Percentiles rank a stretch among this genome's conserved stretches.
phyloP scores from a whole-genome alignment of 1,140 invertebrate genomes.

The Pristionchus pacificus region DNA sequence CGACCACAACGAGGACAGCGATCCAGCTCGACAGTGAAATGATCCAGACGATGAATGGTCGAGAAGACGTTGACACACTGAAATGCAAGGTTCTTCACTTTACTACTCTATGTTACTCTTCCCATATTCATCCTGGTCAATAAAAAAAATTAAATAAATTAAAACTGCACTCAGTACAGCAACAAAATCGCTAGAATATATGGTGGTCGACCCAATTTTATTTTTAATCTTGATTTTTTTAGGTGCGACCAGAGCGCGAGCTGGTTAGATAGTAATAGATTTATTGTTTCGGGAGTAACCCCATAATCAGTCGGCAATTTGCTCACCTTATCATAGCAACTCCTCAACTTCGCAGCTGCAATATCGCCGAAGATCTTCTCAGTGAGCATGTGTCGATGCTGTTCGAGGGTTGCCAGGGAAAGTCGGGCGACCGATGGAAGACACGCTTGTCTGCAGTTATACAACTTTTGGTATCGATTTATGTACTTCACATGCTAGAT shows the following conservation, averaged over 20 bases:
- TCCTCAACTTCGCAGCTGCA: constrained; percentile 52
- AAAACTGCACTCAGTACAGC: too few species aligned
- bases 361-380: constrained; percentile 48
- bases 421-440: constrained; percentile 48
- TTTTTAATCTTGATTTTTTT: too few species aligned
- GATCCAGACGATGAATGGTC: constrained; percentile 56
- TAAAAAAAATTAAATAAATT: too few species aligned
- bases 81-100: too few species aligned
- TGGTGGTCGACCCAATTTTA: too few species aligned
- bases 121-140: too few species aligned
- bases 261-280: too few species aligned
- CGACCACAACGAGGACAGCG: constrained; percentile 49
- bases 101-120: too few species aligned
- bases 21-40: constrained; percentile 53
- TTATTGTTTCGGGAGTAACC: not conserved
- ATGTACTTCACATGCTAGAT: not conserved
- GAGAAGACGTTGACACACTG: constrained; percentile 51
- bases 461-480: not conserved
- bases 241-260: too few species aligned
- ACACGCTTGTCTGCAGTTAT: constrained; percentile 36
- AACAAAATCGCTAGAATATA: too few species aligned
- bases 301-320: not conserved
- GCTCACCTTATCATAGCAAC: constrained; percentile 47
- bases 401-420: constrained; percentile 43
- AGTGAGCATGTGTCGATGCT: constrained; percentile 53